Evolutionary conservation across 2,113 vertebrate species (phyloP), one percentile per base, ranked within the genome.

Genomic region (Periophthalmodon schlosseri): DNA sequence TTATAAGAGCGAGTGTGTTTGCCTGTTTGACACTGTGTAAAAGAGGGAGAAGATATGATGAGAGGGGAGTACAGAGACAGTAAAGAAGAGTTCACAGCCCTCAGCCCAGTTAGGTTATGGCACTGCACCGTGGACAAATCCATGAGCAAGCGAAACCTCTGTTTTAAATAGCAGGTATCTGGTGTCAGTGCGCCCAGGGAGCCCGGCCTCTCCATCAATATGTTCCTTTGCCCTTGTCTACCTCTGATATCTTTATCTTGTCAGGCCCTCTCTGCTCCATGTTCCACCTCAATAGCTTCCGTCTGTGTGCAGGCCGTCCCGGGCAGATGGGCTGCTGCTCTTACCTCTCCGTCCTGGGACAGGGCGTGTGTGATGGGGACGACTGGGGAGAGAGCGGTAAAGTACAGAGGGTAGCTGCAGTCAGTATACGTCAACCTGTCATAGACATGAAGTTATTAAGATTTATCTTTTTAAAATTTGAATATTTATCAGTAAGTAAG

Each of bases 91-190:
- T 86, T 84, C 7, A 39, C 23, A 79, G 86, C 79, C 88, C 81
- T 83, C 77, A 60, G 57, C 14, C 77, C 83, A 84, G 88, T 85
- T 85, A 76, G 86, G 86, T 80, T 88, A 86, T 89, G 87, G 85
- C 80, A 77, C 86, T 88, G 84, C 87, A 83, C 86, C 79, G 12
- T 58, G 79, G 83, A 88, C 86, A 91, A 91, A 93, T 91, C 90
- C 93, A 92, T 92, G 92, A 93, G 91, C 89, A 89, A 93, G 92
- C 89, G 84, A 93, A 93, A 92, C 85, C 88, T 89, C 88, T 91
- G 92, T 92, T 93, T 94, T 93, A 93, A 93, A 93, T 93, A 92
- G 93, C 91, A 90, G 88, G 91, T 92, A 92, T 94, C 93, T 91
- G 89, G 90, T 93, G 89, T 93, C 91, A 76, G 86, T 72, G 65